A percentile compares a stretch with the other conserved stretches of the same genome.
phyloP scores from a whole-genome alignment of 1,140 invertebrate genomes.

The Zaprionus capensis region DNA sequence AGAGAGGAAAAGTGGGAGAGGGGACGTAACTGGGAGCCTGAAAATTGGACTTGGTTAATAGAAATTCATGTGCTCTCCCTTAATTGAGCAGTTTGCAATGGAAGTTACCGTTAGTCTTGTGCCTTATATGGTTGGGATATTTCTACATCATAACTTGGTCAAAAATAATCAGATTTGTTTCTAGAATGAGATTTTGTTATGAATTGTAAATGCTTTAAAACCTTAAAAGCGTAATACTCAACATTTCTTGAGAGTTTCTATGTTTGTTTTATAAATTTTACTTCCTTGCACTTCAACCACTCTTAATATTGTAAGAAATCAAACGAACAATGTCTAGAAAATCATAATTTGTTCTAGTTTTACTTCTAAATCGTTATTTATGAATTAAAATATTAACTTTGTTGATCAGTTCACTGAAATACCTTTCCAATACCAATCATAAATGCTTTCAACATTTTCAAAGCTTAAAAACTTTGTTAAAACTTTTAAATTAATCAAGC shows the following conservation, averaged over 20 bases:
- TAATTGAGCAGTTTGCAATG: background rate
- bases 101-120: background rate
- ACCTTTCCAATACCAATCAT: too few relatives aligned
- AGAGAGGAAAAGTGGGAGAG: background rate
- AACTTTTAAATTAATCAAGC: too few relatives aligned
- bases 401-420: too few relatives aligned
- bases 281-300: too few relatives aligned
- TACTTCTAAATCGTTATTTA: too few relatives aligned
- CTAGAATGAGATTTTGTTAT: background rate
- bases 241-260: background rate
- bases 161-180: background rate
- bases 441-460: too few relatives aligned
- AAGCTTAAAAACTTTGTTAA: too few relatives aligned
- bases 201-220: background rate
- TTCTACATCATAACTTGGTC: background rate
- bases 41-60: background rate
- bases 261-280: background rate
- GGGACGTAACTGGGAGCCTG: background rate
- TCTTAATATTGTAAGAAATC: too few relatives aligned
- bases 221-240: background rate
- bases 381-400: too few relatives aligned
- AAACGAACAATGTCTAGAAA: too few relatives aligned
- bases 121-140: background rate
- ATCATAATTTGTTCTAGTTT: too few relatives aligned
- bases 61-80: background rate